These are phyloP conservation scores for Drosophila arawakana DNA, from an alignment of 1,140 invertebrate genomes.

Conservation along the genomic window DNA sequence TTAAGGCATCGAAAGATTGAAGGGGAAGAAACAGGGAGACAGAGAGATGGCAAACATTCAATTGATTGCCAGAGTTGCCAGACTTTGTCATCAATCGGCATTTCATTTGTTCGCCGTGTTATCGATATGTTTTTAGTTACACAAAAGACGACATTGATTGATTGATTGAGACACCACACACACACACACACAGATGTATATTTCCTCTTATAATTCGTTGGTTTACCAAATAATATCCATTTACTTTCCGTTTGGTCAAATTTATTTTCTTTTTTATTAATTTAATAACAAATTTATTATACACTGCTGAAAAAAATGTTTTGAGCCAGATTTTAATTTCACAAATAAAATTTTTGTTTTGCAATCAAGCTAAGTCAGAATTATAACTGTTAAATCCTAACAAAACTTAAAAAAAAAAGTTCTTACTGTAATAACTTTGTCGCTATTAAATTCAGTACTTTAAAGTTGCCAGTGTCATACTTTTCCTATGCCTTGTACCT, in stretches of 20 bases:
- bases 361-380: no score
- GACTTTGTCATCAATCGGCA: constrained; percentile 40
- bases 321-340: no score
- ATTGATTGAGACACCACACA: constrained; percentile 65
- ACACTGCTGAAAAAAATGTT: no score
- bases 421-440: no score
- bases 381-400: no score
- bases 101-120: constrained; percentile 45
- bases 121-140: constrained; percentile 49
- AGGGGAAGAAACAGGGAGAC: neutral
- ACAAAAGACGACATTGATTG: constrained; percentile 71
- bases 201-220: constrained; percentile 13
- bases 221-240: neutral
- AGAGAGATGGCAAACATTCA: neutral
- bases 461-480: no score
- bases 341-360: no score
- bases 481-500: no score
- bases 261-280: neutral
- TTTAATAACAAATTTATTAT: constrained; percentile 38
- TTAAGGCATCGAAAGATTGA: neutral
- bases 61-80: constrained; percentile 28
- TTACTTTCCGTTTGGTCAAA: neutral
- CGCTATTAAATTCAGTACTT: no score
- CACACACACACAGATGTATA: constrained; percentile 3
- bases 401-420: no score